Evolutionary conservation across 1,140 invertebrate genomes (phyloP), one percentile per base, ranked within the genome.

Genomic region (Drosophila pallidifrons): DNA sequence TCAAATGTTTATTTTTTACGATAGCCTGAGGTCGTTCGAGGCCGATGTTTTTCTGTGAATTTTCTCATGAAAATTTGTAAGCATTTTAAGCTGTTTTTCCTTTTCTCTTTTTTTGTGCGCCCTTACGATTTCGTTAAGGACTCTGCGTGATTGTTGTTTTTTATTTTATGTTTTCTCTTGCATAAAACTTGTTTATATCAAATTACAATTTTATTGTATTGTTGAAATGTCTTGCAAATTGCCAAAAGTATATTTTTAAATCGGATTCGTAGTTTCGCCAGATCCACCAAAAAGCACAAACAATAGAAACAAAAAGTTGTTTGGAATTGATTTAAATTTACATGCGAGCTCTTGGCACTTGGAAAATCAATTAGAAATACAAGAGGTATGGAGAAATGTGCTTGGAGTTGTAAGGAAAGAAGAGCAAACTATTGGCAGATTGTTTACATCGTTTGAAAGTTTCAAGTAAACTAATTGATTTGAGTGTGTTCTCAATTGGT

Each of bases 141-240:
- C 41, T 43, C 30, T 72, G 4, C 41, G 38, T 58, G 30, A 6
- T 55, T 11, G 46, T 28, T 15, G 16, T 32, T 45, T 67, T 55
- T 61, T 38, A 38, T 45, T 64, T 49, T 70, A 61, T 78, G 65
- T 52, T 59, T 52, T 64, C 68, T 59, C 28, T 30, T 46, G 49
- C 45, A 20, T 64, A 78, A 82, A 86, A 85, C 52, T 86, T 87
- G 79, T 82, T 86, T 87, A 82, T 86, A 79, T 81, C 82, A 70
- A 87, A 73, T 86, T 82, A 82, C 71, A 75, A 73, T 86, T 87
- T 87, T 81, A 86, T 86, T 86, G 71, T 85, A 77, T 85, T 75
- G 59, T 66, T 70, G 32, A 78, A 61, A 65, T 76, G 59, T 59
- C 61, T 41, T 82, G 64, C 16, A 30, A 74, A 81, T 49, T 77